Conservation (phyloP, 2,113 vertebrate genomes). For the Myrmophylax atrothorax region DNA sequence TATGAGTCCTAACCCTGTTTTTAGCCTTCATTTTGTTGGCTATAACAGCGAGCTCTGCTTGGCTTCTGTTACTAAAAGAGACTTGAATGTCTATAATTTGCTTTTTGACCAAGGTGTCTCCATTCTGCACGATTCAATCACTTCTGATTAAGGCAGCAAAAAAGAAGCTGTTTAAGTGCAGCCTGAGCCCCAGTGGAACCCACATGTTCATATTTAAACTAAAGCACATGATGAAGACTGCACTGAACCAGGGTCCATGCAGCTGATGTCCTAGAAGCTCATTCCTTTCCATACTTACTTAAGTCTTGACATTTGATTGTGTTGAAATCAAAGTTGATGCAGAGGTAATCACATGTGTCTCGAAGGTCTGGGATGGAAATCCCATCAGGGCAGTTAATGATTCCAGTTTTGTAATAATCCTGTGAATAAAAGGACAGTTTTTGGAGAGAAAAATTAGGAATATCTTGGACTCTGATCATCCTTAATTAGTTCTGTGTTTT, state of each 20-base stretch:
- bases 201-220: neutral
- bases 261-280: neutral
- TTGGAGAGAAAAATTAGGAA: neutral
- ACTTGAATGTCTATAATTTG: neutral
- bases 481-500: neutral
- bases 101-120: neutral
- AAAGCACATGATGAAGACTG: neutral
- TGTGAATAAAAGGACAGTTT: slow-evolving; percentile 26
- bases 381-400: slow-evolving; percentile 84
- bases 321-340: slow-evolving; percentile 85
- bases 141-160: neutral
- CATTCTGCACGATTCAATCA: neutral
- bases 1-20: neutral
- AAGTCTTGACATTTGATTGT: slow-evolving; percentile 84
- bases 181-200: neutral
- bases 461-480: neutral
- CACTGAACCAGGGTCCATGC: neutral
- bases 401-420: slow-evolving; percentile 84
- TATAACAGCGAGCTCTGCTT: neutral
- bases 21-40: neutral
- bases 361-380: slow-evolving; percentile 81
- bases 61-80: neutral
- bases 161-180: neutral
- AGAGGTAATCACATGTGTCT: slow-evolving; percentile 84
- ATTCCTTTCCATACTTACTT: slow-evolving; percentile 72